Base-by-base conservation (phyloP, 2,797 vertebrate genomes). In the Lithobates sylvaticus region DNA sequence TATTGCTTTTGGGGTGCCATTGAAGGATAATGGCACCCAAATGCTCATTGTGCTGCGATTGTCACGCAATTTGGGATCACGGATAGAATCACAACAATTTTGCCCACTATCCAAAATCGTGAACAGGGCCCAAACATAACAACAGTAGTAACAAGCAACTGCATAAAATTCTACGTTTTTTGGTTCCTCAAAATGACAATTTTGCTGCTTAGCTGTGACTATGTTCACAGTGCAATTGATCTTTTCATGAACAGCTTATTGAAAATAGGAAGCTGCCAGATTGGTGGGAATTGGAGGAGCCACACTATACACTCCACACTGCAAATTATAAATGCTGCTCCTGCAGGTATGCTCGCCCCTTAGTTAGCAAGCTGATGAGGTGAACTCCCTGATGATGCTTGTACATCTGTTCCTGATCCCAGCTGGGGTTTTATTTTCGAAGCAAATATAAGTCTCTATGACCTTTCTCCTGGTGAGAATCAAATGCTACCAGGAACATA, bases 381-480 rank as follows among this genome's bases (percentile, higher is more conserved):
- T 58, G 23, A 83, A 54, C 36, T 29, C 80, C 79, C 79, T 65
- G 54, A 21, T 34, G 79, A 78, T 83, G n/a, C 18, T 21, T 67
- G 50, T 54, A 26, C 47, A 32, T 54, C 67, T 26, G 27, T 13
- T 70, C 36, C 70, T 72, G 68, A 76, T 83, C 65, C 67, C 79
- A 83, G 74, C 85, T 78, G 85, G 80, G 79, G 70, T 32, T 69
- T 44, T 34, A 72, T 50, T 65, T 78, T 78, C 73, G 73, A 50
- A 61, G 65, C 61, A 83, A 65, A 65, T 58, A 81, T 44, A 86
- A 47, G 80, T 27, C 34, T 50, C 42, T 72, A 27, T 83, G 85
- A 86, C 85, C 85, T 86, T 82, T 83, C 61, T 78, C 74, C 68
- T 58, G 70, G 26, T 34, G 74, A 72, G 75, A 78, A 36, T 47